Conservation (phyloP, 2,113 vertebrate genomes). For the Scomber scombrus region DNA sequence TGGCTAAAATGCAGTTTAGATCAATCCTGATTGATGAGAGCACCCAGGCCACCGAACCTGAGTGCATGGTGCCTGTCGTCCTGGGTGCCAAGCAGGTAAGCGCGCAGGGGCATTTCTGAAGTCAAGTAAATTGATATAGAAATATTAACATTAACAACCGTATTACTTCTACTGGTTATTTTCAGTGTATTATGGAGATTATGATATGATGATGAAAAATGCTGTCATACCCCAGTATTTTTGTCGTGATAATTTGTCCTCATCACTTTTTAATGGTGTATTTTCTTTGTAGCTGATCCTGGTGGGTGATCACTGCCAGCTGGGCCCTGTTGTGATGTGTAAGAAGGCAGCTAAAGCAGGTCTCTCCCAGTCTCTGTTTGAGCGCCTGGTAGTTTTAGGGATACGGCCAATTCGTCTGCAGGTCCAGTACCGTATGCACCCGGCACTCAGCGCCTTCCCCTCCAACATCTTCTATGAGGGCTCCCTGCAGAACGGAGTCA, state of each 20-base stretch:
- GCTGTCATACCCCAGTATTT: not conserved
- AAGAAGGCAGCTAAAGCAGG: constrained; percentile 96
- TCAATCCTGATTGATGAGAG: constrained; percentile 96
- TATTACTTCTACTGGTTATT: too few relatives aligned
- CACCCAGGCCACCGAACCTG: constrained; percentile 94
- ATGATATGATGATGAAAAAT: not conserved
- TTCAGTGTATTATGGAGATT: too few relatives aligned
- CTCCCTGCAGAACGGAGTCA: constrained; percentile 94
- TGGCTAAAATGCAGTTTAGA: constrained; percentile 97
- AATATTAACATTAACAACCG: too few relatives aligned
- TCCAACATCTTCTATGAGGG: constrained; percentile 98
- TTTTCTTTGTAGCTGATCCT: constrained; percentile 88
- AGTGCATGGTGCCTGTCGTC: constrained; percentile 96
- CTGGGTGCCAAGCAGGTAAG: constrained; percentile 94
- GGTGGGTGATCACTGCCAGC: constrained; percentile 96
- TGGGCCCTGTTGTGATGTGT: constrained; percentile 97
- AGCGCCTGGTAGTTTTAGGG: constrained; percentile 93
- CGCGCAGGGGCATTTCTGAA: too few relatives aligned
- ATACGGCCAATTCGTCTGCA: constrained; percentile 95
- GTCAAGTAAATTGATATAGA: too few relatives aligned
- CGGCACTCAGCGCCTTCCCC: constrained; percentile 93
- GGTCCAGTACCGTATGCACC: constrained; percentile 97
- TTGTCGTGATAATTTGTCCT: not conserved
- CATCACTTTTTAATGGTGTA: not conserved
- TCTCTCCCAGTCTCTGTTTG: constrained; percentile 93